Evolutionary conservation across 2,888 invertebrate species (phyloP).

Genomic region (Callimorpha dominula): DNA sequence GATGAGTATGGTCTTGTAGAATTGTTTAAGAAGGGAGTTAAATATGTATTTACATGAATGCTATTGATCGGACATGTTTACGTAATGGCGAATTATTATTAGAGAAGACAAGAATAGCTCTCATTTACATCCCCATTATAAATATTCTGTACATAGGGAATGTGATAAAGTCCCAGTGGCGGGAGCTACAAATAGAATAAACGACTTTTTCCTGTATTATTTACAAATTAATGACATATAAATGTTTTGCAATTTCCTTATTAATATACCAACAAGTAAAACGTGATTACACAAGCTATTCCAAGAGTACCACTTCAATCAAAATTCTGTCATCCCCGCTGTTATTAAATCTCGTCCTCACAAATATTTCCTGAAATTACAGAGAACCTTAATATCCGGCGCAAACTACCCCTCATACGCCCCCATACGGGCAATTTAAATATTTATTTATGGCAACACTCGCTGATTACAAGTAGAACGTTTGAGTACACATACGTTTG

Average conservation of each 20-base stretch:
- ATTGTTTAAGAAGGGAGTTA: too few species aligned
- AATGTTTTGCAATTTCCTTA: background rate
- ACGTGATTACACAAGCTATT: too few species aligned
- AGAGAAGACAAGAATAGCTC: too few species aligned
- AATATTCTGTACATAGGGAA: too few species aligned
- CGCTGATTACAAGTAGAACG: constrained; percentile 40
- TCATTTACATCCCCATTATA: too few species aligned
- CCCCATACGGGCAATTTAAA: constrained; percentile 41
- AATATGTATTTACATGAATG: too few species aligned
- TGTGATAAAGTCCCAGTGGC: too few species aligned
- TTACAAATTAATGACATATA: constrained; percentile 6
- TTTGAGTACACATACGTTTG: constrained; percentile 18
- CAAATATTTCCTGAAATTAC: constrained; percentile 1
- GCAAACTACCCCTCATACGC: constrained; percentile 12
- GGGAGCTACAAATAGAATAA: too few species aligned
- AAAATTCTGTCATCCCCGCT: background rate
- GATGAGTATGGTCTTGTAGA: too few species aligned
- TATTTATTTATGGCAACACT: constrained; percentile 50
- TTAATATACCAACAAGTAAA: background rate
- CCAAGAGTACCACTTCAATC: background rate
- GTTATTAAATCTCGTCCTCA: constrained; percentile 8
- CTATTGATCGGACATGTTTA: too few species aligned
- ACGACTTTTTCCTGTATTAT: background rate
- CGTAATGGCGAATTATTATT: too few species aligned
- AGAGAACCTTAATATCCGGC: constrained; percentile 15